Conservation (phyloP, 2,113 vertebrate species). For the Steatornis caripensis region DNA sequence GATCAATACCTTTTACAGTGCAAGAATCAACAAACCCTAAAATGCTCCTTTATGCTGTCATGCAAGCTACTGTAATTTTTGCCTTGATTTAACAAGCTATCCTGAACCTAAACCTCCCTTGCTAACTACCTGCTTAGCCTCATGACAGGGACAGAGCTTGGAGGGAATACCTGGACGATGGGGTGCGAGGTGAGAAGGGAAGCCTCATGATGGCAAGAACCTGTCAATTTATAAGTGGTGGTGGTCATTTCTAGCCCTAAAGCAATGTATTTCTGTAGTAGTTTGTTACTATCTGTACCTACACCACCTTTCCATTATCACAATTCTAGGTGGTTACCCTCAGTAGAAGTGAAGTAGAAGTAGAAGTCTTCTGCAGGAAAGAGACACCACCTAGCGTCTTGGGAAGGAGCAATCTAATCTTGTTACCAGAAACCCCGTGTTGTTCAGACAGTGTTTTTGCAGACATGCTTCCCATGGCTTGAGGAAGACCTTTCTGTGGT, state of each 20-base stretch:
- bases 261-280: neutral
- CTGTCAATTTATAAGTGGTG: neutral
- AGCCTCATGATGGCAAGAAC: neutral
- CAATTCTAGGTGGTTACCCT: neutral
- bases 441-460: neutral
- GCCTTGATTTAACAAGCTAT: neutral
- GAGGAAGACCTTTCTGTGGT: neutral
- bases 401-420: neutral
- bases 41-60: neutral
- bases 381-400: neutral
- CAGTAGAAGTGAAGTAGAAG: neutral
- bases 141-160: neutral
- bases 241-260: neutral
- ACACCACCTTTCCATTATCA: neutral
- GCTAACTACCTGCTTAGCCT: neutral
- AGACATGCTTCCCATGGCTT: neutral
- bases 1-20: neutral
- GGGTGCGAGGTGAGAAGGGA: neutral
- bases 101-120: neutral
- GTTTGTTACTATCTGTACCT: neutral
- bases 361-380: neutral
- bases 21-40: neutral
- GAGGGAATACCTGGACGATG: neutral
- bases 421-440: neutral
- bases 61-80: neutral